Conservation (phyloP, 2,888 invertebrate species). For the Plebejus argus region DNA sequence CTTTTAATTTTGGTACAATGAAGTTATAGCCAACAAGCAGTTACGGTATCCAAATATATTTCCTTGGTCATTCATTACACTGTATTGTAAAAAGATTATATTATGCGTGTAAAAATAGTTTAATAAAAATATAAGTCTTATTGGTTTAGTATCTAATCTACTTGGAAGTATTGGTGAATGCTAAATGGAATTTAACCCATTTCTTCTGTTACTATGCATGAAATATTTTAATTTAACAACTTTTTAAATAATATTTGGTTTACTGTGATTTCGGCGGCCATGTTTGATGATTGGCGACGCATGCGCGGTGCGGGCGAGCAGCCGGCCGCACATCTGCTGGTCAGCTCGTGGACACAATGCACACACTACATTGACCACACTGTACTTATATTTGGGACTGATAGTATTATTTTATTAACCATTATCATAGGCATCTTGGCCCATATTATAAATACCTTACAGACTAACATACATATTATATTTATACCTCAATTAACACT, state of each 20-base stretch:
- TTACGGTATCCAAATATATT: too few species aligned
- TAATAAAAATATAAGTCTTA: too few species aligned
- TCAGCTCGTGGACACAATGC: conserved; percentile 78
- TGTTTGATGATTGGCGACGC: conserved; percentile 63
- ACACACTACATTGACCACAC: conserved; percentile 41
- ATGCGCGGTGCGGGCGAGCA: conserved; percentile 64
- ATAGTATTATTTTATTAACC: neutral
- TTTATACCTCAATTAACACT: too few species aligned
- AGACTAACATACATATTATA: too few species aligned
- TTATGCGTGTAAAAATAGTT: too few species aligned
- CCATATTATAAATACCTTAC: too few species aligned
- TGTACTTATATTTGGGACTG: conserved; percentile 11
- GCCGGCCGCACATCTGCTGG: conserved; percentile 78
- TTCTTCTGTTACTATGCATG: neutral
- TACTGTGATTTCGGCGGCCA: conserved; percentile 53
- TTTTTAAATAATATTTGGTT: conserved; percentile 30
- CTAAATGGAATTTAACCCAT: neutral
- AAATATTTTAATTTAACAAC: neutral
- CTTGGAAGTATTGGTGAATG: neutral
- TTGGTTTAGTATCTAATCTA: neutral
- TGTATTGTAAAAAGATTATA: too few species aligned
- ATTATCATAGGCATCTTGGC: too few species aligned
- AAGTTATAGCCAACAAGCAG: too few species aligned
- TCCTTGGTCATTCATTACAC: too few species aligned
- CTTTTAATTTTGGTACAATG: too few species aligned